These are phyloP conservation scores for Cherax quadricarinatus DNA, from an alignment of 1,140 invertebrate genomes.

Conservation along the genomic window DNA sequence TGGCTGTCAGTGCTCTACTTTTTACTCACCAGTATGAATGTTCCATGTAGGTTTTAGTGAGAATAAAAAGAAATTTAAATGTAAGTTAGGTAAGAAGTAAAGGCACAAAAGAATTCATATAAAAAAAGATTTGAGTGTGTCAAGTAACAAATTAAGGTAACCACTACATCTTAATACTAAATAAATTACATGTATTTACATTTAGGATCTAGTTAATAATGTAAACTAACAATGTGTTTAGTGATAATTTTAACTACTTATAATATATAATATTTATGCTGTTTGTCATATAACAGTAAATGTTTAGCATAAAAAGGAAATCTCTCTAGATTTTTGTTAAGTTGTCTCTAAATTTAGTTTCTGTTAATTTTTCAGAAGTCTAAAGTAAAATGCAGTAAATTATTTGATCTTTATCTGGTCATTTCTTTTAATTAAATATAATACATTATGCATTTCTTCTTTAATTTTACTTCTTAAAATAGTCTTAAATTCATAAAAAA, in stretches of 20 bases:
- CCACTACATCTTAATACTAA: neutral
- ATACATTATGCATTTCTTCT: no score
- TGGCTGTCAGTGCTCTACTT: neutral
- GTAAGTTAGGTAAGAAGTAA: conserved; percentile 28
- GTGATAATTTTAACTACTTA: neutral
- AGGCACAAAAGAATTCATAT: neutral
- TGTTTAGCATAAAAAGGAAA: no score
- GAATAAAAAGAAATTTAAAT: conserved; percentile 56
- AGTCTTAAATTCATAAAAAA: no score
- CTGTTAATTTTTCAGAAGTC: no score
- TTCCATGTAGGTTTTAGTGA: conserved; percentile 51
- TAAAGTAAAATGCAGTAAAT: no score
- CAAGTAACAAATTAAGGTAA: neutral
- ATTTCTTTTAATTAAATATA: no score
- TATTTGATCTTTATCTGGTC: no score
- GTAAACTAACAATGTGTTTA: neutral
- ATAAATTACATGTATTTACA: neutral
- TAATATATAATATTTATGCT: no score
- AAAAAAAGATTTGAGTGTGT: neutral
- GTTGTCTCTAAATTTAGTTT: no score
- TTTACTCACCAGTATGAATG: conserved; percentile 52
- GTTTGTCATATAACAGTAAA: no score
- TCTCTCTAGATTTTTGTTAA: no score
- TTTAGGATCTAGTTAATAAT: neutral
- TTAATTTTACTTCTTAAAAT: no score